Evolutionary conservation across 2,888 invertebrate genomes (phyloP).

Genomic region (Phyllotreta cruciferae): DNA sequence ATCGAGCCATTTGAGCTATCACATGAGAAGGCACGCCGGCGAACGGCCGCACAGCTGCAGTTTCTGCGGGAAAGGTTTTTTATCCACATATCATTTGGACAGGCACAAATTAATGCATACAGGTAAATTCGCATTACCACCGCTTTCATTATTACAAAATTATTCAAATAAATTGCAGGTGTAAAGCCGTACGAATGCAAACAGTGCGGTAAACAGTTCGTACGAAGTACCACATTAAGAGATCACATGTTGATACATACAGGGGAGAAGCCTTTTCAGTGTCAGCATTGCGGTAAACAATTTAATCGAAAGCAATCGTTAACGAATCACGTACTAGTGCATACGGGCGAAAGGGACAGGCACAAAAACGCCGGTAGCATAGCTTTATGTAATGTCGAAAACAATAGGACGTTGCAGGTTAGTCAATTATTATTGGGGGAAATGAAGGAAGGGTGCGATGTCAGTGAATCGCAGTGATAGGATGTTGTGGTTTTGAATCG

Average conservation of each 20-base stretch:
- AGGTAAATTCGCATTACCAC: conserved; percentile 24
- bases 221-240: conserved; percentile 48
- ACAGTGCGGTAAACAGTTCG: conserved; percentile 48
- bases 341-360: conserved; percentile 30
- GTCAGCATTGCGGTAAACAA: conserved; percentile 48
- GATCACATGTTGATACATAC: conserved; percentile 50
- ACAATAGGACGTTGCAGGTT: neutral
- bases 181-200: conserved; percentile 42
- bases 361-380: neutral
- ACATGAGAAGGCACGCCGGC: conserved; percentile 39
- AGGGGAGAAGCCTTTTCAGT: conserved; percentile 48
- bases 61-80: conserved; percentile 39
- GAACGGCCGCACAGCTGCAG: conserved; percentile 38
- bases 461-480: too few relatives aligned
- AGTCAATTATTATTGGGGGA: neutral
- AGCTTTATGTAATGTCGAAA: neutral
- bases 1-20: conserved; percentile 40
- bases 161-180: conserved; percentile 7
- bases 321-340: conserved; percentile 40
- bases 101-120: conserved; percentile 43
- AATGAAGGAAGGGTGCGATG: too few relatives aligned
- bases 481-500: too few relatives aligned
- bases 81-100: conserved; percentile 41
- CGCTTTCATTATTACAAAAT: neutral
- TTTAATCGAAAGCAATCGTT: conserved; percentile 38